These are phyloP conservation scores for Brachyopa scutellaris DNA, from an alignment of 2,888 invertebrate genomes.

Conservation along the genomic window DNA sequence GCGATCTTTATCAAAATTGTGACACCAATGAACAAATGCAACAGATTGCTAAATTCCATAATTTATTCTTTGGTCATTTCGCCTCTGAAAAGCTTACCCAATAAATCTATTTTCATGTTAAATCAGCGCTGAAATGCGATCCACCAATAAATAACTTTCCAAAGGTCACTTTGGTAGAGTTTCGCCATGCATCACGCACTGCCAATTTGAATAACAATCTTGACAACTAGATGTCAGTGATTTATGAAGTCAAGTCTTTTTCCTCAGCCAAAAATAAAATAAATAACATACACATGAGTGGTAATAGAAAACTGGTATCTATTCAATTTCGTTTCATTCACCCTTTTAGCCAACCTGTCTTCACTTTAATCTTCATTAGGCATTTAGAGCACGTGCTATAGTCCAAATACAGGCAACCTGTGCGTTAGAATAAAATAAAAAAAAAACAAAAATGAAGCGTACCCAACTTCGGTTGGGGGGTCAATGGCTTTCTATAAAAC, in stretches of 20 bases:
- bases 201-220: slow-evolving; percentile 13
- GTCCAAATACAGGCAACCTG: slow-evolving; percentile 37
- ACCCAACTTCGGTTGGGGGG: slow-evolving; percentile 12
- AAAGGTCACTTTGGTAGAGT: too few relatives aligned
- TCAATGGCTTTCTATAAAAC: slow-evolving; percentile 43
- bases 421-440: slow-evolving; percentile 39
- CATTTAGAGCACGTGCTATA: slow-evolving; percentile 59
- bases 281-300: too few relatives aligned
- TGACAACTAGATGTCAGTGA: too few relatives aligned
- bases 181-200: background rate
- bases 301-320: slow-evolving; percentile 49
- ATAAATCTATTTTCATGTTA: background rate
- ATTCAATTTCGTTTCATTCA: slow-evolving; percentile 50
- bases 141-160: too few relatives aligned
- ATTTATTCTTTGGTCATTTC: slow-evolving; percentile 2
- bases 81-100: background rate
- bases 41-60: background rate
- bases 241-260: background rate
- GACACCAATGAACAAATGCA: too few relatives aligned
- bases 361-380: slow-evolving; percentile 14
- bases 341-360: slow-evolving; percentile 23
- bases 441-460: slow-evolving; percentile 31
- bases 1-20: too few relatives aligned
- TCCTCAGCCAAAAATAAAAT: slow-evolving; percentile 23
- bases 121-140: too few relatives aligned